Evolutionary conservation across 2,888 invertebrate species (phyloP).

Genomic region (Steinernema hermaphroditum): DNA sequence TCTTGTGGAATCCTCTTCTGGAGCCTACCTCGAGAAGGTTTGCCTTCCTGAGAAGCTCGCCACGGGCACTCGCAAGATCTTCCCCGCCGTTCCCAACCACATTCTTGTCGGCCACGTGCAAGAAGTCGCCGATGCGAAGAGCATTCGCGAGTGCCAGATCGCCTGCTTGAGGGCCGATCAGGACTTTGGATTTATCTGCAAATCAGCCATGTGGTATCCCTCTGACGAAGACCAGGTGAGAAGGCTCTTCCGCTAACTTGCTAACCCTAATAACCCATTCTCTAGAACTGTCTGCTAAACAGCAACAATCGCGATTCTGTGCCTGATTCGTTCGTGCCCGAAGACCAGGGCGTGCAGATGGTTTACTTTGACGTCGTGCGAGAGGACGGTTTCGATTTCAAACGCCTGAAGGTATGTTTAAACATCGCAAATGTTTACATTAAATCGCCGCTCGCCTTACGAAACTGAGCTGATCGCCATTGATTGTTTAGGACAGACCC

Average conservation of each 20-base stretch:
- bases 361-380: slow-evolving; percentile 62
- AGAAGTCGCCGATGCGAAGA: slow-evolving; percentile 49
- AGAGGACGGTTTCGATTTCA: slow-evolving; percentile 34
- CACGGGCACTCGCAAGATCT: slow-evolving; percentile 38
- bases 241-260: neutral
- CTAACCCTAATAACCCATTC: too few relatives aligned
- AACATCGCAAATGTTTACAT: slow-evolving; percentile 1
- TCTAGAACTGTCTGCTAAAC: slow-evolving; percentile 50
- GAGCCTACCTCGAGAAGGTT: slow-evolving; percentile 44
- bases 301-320: slow-evolving; percentile 43
- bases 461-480: slow-evolving; percentile 9
- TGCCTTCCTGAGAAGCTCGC: slow-evolving; percentile 39
- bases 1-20: slow-evolving; percentile 31
- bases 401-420: slow-evolving; percentile 33
- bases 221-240: slow-evolving; percentile 46
- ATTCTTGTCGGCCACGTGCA: slow-evolving; percentile 53
- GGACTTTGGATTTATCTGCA: slow-evolving; percentile 49
- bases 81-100: slow-evolving; percentile 40
- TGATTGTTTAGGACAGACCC: slow-evolving; percentile 24
- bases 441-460: slow-evolving; percentile 18
- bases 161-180: slow-evolving; percentile 43
- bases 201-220: slow-evolving; percentile 51
- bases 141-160: slow-evolving; percentile 43
- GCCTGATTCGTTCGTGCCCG: slow-evolving; percentile 49
- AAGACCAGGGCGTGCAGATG: slow-evolving; percentile 46